Base-by-base conservation (phyloP, 2,797 vertebrate species). In the Eulemur rubriventer region DNA sequence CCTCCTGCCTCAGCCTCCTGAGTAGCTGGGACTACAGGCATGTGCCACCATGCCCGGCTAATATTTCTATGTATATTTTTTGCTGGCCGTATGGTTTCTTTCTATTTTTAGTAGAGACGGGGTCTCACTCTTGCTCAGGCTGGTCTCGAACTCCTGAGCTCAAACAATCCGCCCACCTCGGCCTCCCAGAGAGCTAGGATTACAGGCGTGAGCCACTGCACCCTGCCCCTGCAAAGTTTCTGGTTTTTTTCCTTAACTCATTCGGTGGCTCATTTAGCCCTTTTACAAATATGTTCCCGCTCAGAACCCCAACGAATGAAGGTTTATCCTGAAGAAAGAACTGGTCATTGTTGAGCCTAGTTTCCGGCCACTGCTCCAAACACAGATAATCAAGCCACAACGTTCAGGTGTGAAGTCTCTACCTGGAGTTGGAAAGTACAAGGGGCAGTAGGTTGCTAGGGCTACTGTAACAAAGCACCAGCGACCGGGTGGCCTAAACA, bases 81-180 rank as follows among this genome's bases (percentile, higher is more conserved):
- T 11, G 43, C 10, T 46, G 43, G 10, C 10, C 10, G 2, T 10
- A 10, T 46, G 10, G 12, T 46, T 46, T 46, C 43, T 46, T 46
- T 10, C 43, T 46, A 46, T 46, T 46, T 2, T 46, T 46, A 46
- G 43, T 46, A 10, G 43, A 46, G 9, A 46, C 9, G 2, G 43
- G 43, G 43, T 46, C 9, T 46, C 9, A 0, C 43, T 46, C 43
- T 46, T 46, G 43, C 43, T 46, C 9, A 46, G 43, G 43, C 43
- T 46, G 43, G 43, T 46, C 43, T 46, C 9, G 43, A 46, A 46
- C 43, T 46, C 43, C 43, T 11, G 43, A 46, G 9, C 43, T 46
- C 43, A 10, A 46, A 10, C 1, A 2, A 46, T 46, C 43, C 2
- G 0, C 43, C 10, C 10, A 1, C 10, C 43, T 46, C 10, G 43